Evolutionary conservation across 1,140 invertebrate species (phyloP).

Genomic region (Cydia pomonella): DNA sequence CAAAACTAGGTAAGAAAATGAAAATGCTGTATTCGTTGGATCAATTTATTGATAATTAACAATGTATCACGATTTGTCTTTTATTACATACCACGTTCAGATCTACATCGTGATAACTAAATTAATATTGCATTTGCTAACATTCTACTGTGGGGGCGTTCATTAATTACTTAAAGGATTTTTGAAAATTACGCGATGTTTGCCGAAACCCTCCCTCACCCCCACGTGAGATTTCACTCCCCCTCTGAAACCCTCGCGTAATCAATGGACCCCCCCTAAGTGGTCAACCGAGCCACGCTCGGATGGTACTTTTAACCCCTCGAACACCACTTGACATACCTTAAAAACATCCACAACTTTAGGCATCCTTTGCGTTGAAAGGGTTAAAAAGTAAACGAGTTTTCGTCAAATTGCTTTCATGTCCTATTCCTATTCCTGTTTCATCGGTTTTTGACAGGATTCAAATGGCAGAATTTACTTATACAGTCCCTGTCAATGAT

Average conservation of each 20-base stretch:
- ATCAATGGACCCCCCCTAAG: too few relatives aligned
- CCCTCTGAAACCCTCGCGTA: too few relatives aligned
- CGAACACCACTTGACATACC: not conserved
- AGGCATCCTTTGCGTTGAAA: not conserved
- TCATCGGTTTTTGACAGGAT: too few relatives aligned
- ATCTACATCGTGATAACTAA: slow-evolving; percentile 53
- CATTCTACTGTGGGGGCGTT: too few relatives aligned
- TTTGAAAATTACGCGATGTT: too few relatives aligned
- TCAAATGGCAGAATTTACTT: too few relatives aligned
- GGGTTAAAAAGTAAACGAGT: not conserved
- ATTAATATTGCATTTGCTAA: slow-evolving; percentile 32
- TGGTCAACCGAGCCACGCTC: slow-evolving; percentile 4
- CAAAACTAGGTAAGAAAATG: not conserved
- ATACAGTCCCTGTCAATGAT: too few relatives aligned
- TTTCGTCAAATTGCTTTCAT: not conserved
- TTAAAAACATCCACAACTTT: not conserved
- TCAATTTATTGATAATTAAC: slow-evolving; percentile 71
- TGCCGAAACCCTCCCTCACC: too few relatives aligned
- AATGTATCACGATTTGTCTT: slow-evolving; percentile 77
- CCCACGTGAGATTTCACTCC: too few relatives aligned
- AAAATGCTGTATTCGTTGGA: slow-evolving; percentile 45
- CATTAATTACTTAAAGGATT: too few relatives aligned
- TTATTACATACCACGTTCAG: slow-evolving; percentile 59
- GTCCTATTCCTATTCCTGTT: too few relatives aligned
- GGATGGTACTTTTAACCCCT: not conserved